Percentiles rank a stretch among this genome's conserved stretches.
Conservation (phyloP, 1,140 invertebrate species). For the Cyphomyrmex costatus region DNA sequence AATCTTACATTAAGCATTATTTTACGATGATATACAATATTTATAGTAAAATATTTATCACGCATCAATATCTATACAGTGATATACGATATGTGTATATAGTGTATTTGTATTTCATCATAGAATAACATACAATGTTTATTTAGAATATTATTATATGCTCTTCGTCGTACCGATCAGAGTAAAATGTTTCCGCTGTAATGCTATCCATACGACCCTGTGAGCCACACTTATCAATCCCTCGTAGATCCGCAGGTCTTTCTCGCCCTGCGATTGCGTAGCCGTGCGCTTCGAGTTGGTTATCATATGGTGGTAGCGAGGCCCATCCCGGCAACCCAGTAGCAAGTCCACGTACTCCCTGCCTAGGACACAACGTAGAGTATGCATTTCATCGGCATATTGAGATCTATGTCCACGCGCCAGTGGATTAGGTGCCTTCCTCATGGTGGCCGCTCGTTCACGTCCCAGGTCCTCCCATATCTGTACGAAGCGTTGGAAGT, state of each 20-base stretch:
- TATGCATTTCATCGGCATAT: slow-evolving; percentile 87
- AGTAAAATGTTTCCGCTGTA: slow-evolving; percentile 87
- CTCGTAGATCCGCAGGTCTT: slow-evolving; percentile 89
- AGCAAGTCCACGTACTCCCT: slow-evolving; percentile 89
- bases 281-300: slow-evolving; percentile 82
- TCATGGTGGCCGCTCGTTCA: slow-evolving; percentile 87
- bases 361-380: slow-evolving; percentile 88
- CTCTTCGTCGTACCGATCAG: slow-evolving; percentile 86
- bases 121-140: neutral
- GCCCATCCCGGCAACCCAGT: slow-evolving; percentile 84
- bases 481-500: slow-evolving; percentile 89
- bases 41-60: neutral
- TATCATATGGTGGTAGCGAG: slow-evolving; percentile 88
- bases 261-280: slow-evolving; percentile 87
- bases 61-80: neutral
- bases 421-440: slow-evolving; percentile 88
- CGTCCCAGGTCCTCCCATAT: slow-evolving; percentile 87
- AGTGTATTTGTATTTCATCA: neutral
- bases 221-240: slow-evolving; percentile 87
- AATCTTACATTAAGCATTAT: too few species aligned
- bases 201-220: slow-evolving; percentile 89
- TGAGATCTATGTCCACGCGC: slow-evolving; percentile 87
- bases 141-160: neutral
- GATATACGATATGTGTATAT: too few species aligned
- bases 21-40: neutral